Percentiles rank a stretch among this genome's conserved stretches.
phyloP scores from a whole-genome alignment of 2,888 invertebrate genomes.

The Branchellion lobata region DNA sequence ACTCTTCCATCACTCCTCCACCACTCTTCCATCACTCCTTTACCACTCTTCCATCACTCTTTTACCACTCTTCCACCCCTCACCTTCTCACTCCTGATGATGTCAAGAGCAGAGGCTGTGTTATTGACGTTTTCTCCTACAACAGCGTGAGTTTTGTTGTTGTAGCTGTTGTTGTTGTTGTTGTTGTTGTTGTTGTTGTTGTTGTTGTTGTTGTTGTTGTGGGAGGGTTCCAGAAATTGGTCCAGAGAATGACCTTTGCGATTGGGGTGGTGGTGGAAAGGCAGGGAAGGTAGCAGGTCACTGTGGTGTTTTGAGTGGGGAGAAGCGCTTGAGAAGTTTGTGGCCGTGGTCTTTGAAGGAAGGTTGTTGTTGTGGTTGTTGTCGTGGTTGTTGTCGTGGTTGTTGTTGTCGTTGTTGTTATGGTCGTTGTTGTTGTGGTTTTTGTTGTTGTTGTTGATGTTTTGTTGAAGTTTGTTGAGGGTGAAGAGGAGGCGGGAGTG shows the following conservation, averaged over 20 bases:
- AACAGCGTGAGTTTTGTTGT: background rate
- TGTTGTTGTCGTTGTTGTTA: background rate
- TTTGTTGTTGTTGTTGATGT: background rate
- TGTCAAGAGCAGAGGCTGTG: background rate
- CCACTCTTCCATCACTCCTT: no score
- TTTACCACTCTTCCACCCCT: no score
- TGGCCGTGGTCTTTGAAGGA: no score
- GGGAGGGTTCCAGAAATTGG: background rate
- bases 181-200: no score
- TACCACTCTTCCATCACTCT: no score
- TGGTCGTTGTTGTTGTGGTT: background rate
- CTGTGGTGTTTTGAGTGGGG: no score
- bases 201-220: background rate
- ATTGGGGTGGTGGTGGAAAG: conserved; percentile 3
- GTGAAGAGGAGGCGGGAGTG: background rate
- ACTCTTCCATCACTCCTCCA: no score
- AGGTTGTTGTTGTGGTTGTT: no score
- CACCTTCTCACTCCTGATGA: background rate
- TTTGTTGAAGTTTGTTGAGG: background rate
- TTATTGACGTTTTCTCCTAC: background rate
- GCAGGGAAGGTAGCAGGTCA: background rate
- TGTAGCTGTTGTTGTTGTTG: no score
- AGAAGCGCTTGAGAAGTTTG: no score
- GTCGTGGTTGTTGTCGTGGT: background rate
- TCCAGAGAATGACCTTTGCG: background rate